A percentile compares a stretch with the other conserved stretches of the same genome.
Conservation (phyloP, 2,888 invertebrate genomes). For the Mamestra brassicae region DNA sequence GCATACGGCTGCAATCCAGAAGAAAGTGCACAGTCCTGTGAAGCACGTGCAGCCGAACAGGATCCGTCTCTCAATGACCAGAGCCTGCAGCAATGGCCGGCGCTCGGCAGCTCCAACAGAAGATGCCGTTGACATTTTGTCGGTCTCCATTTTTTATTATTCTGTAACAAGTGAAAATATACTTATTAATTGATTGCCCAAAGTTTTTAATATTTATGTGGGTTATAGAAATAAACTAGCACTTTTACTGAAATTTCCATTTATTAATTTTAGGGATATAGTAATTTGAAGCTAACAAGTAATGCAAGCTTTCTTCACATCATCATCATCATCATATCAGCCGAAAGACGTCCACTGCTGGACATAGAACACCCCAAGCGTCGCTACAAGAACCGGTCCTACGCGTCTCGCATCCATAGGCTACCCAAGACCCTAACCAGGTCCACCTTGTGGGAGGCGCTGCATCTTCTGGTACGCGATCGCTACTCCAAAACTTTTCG, state of each 20-base stretch:
- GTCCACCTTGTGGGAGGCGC: no score
- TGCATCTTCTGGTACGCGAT: no score
- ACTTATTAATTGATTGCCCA: not conserved
- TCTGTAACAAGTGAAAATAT: slow-evolving; percentile 55
- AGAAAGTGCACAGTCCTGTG: slow-evolving; percentile 92
- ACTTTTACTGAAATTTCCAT: not conserved
- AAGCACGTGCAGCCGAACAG: slow-evolving; percentile 93
- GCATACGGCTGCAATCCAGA: slow-evolving; percentile 94
- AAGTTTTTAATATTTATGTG: not conserved
- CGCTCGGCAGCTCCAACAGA: slow-evolving; percentile 92
- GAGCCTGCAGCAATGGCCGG: slow-evolving; percentile 91
- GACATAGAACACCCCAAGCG: no score
- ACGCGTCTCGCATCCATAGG: no score
- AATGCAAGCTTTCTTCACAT: not conserved
- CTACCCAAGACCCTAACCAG: no score
- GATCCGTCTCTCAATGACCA: slow-evolving; percentile 93
- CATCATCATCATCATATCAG: no score
- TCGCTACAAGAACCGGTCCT: no score
- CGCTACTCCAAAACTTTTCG: no score
- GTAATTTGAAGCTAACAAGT: not conserved
- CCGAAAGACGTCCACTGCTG: no score
- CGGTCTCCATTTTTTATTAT: slow-evolving; percentile 83
- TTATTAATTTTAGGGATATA: not conserved
- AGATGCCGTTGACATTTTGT: slow-evolving; percentile 92
- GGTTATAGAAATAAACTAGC: not conserved